Evolutionary conservation across 2,113 vertebrate genomes (phyloP), one percentile per base, ranked within the genome.

Genomic region (Menura novaehollandiae): DNA sequence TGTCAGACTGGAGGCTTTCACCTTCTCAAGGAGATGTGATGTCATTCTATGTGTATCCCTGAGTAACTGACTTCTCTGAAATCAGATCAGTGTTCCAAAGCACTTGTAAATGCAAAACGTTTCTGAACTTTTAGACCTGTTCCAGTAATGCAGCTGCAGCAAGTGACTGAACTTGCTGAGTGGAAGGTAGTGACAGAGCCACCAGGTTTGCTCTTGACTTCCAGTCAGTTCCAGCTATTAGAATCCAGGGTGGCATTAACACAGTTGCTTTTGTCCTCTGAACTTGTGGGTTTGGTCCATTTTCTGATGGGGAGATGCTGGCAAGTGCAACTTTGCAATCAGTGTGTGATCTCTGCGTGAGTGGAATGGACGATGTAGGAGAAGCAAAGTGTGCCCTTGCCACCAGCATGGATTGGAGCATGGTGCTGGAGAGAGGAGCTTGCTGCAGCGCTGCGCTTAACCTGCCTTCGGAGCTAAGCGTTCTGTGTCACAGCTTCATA

Each of bases 261-360:
- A 59, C 39, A 74, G 47, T 62, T 88, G 39, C 77, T 89, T 88
- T 91, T 94, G 95, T 96, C 95, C 96, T 97, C 96, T 96, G 95
- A 96, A 93, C 56, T 78, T 3, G 1, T 84, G 93, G 92, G 92
- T 96, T 97, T 96, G 95, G 95, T 94, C 95, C 92, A 95, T 96
- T 96, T 97, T 97, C 95, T 97, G 96, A 71, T 72, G 90, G 68
- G 68, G 93, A 94, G 85, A 93, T 91, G 56, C 2, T 94, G 83
- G 81, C 95, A 94, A 89, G n/a, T 82, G 56, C 74, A 69, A 49
- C 14, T 87, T 78, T 58, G 89, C 89, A 22, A 2, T n/a, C n/a
- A n/a, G n/a, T 89, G 95, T 91, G 85, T 93, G 59, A 21, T 92
- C 85, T 74, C 93, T 93, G 85, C 2, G 5, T 91, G 92, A 89